Percentiles rank a stretch among this genome's conserved stretches.
These are phyloP conservation scores for Sebastes taczanowskii DNA, from an alignment of 2,797 vertebrate species.

Conservation along the genomic window DNA sequence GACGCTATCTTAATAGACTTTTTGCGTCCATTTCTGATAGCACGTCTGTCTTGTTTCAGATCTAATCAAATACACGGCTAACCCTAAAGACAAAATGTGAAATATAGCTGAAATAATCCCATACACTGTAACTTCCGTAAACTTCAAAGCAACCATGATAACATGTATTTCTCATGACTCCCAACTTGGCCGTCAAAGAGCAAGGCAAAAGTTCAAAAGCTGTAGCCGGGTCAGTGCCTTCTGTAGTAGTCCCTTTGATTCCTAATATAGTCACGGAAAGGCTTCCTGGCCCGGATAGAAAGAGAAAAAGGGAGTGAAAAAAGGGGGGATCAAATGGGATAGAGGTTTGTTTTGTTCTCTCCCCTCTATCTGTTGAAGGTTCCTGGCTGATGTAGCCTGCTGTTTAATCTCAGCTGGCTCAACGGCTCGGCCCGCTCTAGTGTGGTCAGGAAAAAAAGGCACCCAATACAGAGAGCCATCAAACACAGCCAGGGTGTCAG, in stretches of 20 bases:
- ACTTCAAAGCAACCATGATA: conserved; percentile 38
- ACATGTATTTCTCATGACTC: conserved; percentile 28
- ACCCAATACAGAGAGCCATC: conserved; percentile 17
- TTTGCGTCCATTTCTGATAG: neutral
- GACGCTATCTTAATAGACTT: neutral
- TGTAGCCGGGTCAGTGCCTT: conserved; percentile 51
- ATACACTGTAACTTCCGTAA: neutral
- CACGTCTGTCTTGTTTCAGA: neutral
- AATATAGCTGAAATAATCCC: neutral
- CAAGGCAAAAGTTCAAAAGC: conserved; percentile 59
- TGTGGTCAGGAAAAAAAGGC: conserved; percentile 15
- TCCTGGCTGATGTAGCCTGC: conserved; percentile 48
- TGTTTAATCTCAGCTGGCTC: conserved; percentile 68
- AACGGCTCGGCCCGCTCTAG: neutral
- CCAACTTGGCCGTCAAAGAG: conserved; percentile 38
- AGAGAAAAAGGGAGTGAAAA: conserved; percentile 53
- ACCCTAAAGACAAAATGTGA: neutral
- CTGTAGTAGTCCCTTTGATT: conserved; percentile 67
- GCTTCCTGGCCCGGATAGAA: conserved; percentile 53
- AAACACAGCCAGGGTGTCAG: neutral
- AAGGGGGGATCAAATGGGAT: conserved; percentile 64
- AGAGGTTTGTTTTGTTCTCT: conserved; percentile 68
- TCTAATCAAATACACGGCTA: neutral
- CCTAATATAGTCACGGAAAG: conserved; percentile 66
- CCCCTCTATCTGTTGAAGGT: conserved; percentile 49